phyloP scores from a whole-genome alignment of 2,113 vertebrate genomes.

The Oceanodroma tethys region DNA sequence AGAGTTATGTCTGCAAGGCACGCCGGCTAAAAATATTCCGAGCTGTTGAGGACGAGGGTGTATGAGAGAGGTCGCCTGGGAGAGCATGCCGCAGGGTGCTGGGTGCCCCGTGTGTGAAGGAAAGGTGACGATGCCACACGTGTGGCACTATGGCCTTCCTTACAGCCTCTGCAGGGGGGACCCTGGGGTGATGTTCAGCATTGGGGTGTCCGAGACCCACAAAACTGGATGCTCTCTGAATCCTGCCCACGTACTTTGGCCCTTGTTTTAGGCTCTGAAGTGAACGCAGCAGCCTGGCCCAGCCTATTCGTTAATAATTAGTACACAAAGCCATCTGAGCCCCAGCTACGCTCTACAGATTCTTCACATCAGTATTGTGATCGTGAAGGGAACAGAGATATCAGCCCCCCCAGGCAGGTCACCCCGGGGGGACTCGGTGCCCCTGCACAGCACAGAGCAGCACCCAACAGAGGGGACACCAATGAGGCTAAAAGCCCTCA shows the following conservation, averaged over 20 bases:
- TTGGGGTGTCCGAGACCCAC: rapidly evolving
- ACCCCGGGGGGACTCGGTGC: rapidly evolving
- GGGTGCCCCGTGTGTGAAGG: rapidly evolving
- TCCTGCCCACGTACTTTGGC: not conserved
- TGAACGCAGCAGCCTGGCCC: not conserved
- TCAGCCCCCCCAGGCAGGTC: no score
- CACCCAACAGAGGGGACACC: not conserved
- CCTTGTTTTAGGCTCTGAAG: not conserved
- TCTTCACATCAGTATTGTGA: rapidly evolving
- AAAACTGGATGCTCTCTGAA: not conserved
- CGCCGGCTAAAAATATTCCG: not conserved
- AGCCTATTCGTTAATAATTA: not conserved
- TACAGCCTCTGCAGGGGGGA: not conserved
- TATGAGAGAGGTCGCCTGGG: rapidly evolving
- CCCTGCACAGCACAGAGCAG: not conserved
- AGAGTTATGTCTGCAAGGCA: not conserved
- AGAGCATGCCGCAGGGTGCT: not conserved
- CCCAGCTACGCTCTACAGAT: rapidly evolving
- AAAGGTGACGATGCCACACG: not conserved
- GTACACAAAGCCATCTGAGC: rapidly evolving
- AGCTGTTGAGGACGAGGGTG: not conserved
- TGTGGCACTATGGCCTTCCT: rapidly evolving
- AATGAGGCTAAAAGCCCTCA: rapidly evolving
- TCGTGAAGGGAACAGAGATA: rapidly evolving
- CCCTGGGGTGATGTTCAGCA: rapidly evolving